phyloP scores from a whole-genome alignment of 2,797 vertebrate genomes.

The Buphagus erythrorhynchus region DNA sequence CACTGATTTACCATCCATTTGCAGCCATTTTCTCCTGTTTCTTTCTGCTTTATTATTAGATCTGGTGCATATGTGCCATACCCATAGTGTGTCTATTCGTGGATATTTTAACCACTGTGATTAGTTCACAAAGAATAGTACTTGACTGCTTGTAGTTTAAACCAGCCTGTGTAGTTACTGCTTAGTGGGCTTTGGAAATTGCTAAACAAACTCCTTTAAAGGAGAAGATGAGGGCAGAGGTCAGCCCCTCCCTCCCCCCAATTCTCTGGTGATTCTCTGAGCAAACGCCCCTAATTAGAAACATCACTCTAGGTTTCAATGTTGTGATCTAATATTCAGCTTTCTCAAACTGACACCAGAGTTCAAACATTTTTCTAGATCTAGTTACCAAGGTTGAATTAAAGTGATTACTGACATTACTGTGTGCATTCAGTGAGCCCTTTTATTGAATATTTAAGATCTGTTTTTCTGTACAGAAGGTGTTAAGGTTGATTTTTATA shows the following conservation, averaged over 20 bases:
- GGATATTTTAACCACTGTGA: slow-evolving; percentile 57
- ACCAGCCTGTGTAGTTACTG: background rate
- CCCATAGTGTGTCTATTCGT: background rate
- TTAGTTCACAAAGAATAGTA: slow-evolving; percentile 14
- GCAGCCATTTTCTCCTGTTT: slow-evolving; percentile 54
- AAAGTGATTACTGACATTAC: slow-evolving; percentile 34
- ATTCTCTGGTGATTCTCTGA: background rate
- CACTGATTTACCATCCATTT: slow-evolving; percentile 66
- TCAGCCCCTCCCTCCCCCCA: background rate
- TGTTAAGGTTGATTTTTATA: slow-evolving; percentile 37
- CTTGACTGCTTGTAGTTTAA: slow-evolving; percentile 26
- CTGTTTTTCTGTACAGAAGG: slow-evolving; percentile 17
- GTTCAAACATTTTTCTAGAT: slow-evolving; percentile 47
- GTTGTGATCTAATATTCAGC: slow-evolving; percentile 43
- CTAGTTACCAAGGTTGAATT: slow-evolving; percentile 43
- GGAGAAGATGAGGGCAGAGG: background rate
- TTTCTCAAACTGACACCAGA: slow-evolving; percentile 26
- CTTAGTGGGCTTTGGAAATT: background rate
- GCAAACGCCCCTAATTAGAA: background rate
- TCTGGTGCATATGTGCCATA: slow-evolving; percentile 20
- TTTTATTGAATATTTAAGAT: background rate
- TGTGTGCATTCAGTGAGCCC: background rate
- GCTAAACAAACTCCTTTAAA: background rate
- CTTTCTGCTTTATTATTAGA: slow-evolving; percentile 67
- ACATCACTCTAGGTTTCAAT: background rate